Conservation (phyloP, 2,113 vertebrate species). For the Gopherus evgoodei region DNA sequence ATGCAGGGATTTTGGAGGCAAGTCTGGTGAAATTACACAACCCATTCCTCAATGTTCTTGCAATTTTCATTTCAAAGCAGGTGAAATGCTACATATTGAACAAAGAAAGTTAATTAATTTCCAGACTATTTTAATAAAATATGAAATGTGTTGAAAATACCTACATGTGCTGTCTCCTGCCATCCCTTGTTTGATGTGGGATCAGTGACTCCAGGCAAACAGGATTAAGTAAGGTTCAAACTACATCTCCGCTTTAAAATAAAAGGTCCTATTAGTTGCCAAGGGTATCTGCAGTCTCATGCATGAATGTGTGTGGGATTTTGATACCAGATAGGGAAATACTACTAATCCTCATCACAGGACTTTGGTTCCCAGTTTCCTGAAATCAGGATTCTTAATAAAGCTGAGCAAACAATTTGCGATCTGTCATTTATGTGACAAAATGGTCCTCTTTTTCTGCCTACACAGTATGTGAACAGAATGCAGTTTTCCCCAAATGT, state of each 20-base stretch:
- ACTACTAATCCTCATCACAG: neutral
- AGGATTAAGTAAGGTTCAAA: neutral
- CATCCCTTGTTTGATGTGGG: neutral
- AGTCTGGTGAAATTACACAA: constrained; percentile 19
- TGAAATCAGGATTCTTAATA: neutral
- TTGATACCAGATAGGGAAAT: fast-evolving
- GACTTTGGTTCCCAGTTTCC: neutral
- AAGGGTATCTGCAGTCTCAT: neutral
- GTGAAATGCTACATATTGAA: neutral
- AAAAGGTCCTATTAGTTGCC: neutral
- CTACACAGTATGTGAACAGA: neutral
- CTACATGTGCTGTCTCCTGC: neutral
- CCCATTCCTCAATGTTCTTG: constrained; percentile 35
- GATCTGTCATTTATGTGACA: neutral
- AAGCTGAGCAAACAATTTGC: neutral
- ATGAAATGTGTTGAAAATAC: neutral
- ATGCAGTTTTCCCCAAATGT: neutral
- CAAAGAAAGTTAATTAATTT: neutral
- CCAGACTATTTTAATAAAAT: constrained; percentile 42
- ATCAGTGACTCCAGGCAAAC: neutral
- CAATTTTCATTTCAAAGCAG: constrained; percentile 44
- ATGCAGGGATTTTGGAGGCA: neutral
- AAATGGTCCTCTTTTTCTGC: neutral
- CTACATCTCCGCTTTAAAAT: neutral
- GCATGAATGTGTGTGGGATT: neutral